Base-by-base conservation (phyloP, 2,888 invertebrate genomes). In the Xanthorhoe designata region DNA sequence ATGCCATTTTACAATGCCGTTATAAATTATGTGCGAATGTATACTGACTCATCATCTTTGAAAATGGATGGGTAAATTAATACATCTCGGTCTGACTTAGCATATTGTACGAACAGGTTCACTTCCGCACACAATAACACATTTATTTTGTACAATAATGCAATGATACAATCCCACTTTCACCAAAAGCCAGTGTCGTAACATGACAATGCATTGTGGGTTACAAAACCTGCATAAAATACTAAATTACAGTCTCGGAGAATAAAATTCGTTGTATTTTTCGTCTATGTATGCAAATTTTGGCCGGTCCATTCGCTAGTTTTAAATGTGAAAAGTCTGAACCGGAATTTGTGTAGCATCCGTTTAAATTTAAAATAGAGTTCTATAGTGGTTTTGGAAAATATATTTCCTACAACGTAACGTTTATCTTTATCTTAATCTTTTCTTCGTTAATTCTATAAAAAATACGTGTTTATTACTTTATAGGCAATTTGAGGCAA, bases 131-230 rank as follows among this genome's bases (percentile, higher is more conserved):
- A 57, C 56, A 47, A 57, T 38, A 54, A 54, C 32, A 61, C 6
- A 61, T 13, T 53, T 56, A 51, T 49, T 53, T 35, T 18, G 35
- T 29, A 59, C 49, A 19, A 53, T 64, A 58, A 58, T 63, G 29
- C 52, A 57, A 42, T 64, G 35, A 57, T 45, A 64, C 51, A 64
- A 64, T 59, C 24, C 58, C 50, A 62, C 66, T 66, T 66, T 66
- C 66, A 61, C 66, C 58, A 13, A 66, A 66, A 66, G 3, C 17
- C 52, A 13, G 47, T 66, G 57, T 61, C 66, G 61, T 66, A 62
- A 66, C 56, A 57, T 60, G 50, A 53, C 61, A 62, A 66, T 61
- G 53, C 56, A 52, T 61, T 65, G 61, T 57, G 50, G 49, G 57
- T 53, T 15, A 63, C 45, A 53, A 35, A 55, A 60, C 50, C 29